Base-by-base conservation (phyloP, 2,797 vertebrate genomes). In the Clarias pachynema region DNA sequence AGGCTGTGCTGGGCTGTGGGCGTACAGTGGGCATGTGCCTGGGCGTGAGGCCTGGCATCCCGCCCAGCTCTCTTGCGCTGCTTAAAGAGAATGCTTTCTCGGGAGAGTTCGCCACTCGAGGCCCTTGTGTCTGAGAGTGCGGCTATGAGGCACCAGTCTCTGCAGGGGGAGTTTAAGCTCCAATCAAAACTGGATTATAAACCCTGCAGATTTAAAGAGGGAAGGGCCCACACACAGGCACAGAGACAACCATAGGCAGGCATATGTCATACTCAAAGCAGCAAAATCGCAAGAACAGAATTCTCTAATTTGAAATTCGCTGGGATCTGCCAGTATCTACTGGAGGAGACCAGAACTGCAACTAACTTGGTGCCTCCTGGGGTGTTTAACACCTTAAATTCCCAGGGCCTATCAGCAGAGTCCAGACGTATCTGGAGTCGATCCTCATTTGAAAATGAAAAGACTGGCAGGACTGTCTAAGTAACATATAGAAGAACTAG, bases 21-120 rank as follows among this genome's bases (percentile, higher is more conserved):
- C 78, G 91, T 93, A 83, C 86, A 92, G 84, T 84, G 90, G 93
- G 92, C 93, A 94, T 94, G 92, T 80, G 93, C 94, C 94, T 95
- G 93, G 92, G 93, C 91, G 89, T 70, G 87, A 90, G 90, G 90
- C 91, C 91, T 94, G 95, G 93, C 93, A 92, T 62, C 59, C 31
- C 10, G 87, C 88, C 87, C 81, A 90, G 80, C 79, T 84, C 80
- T 65, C 79, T 68, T 86, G 62, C 65, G 72, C 82, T 83, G 82
- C 84, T 86, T 88, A 85, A 89, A 88, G 69, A 88, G 83, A 83
- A 75, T 56, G 69, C 84, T 88, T 87, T 89, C 85, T 79, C 73
- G 70, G 86, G 85, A 88, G 86, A 85, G 84, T 86, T 84, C 34
- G 53, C 70, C 3, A 49, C 83, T 89, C 72, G 2, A 84, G 70